These are phyloP conservation scores for Cydia splendana DNA, from an alignment of 1,140 invertebrate genomes.

Conservation along the genomic window DNA sequence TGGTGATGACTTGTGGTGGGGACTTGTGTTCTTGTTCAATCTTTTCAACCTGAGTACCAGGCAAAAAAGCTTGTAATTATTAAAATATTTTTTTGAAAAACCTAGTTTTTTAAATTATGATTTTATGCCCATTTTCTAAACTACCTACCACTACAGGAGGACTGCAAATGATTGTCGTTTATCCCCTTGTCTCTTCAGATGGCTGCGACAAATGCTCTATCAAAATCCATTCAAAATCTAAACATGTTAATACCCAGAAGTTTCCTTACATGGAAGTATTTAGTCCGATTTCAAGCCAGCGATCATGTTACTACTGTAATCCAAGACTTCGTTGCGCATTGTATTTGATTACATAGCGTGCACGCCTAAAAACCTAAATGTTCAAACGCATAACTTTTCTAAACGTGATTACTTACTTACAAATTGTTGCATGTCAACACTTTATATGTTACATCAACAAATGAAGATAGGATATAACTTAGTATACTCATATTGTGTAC, in stretches of 20 bases:
- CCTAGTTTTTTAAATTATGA: too few relatives aligned
- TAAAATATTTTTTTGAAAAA: too few relatives aligned
- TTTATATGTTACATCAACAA: conserved; percentile 14
- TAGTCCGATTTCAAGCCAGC: conserved; percentile 17
- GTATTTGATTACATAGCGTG: conserved; percentile 30
- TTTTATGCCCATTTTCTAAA: too few relatives aligned
- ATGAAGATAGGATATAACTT: not conserved
- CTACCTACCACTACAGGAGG: too few relatives aligned
- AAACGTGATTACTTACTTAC: conserved; percentile 1
- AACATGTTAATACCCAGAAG: not conserved
- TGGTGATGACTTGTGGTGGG: too few relatives aligned
- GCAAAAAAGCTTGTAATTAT: too few relatives aligned
- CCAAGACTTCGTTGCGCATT: conserved; percentile 16
- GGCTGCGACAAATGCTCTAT: not conserved
- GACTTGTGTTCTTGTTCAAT: too few relatives aligned
- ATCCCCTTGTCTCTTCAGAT: too few relatives aligned
- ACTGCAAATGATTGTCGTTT: too few relatives aligned
- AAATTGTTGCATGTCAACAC: conserved; percentile 26
- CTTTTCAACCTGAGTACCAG: too few relatives aligned
- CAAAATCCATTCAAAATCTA: not conserved
- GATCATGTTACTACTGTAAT: conserved; percentile 24
- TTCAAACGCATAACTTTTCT: conserved; percentile 30
- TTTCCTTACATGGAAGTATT: conserved; percentile 11
- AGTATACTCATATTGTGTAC: too few relatives aligned
- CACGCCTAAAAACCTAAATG: conserved; percentile 29